Base-by-base conservation (phyloP, 30 jellyfish, hydroid and myxozoan genomes). In the Mastigias papua region DNA sequence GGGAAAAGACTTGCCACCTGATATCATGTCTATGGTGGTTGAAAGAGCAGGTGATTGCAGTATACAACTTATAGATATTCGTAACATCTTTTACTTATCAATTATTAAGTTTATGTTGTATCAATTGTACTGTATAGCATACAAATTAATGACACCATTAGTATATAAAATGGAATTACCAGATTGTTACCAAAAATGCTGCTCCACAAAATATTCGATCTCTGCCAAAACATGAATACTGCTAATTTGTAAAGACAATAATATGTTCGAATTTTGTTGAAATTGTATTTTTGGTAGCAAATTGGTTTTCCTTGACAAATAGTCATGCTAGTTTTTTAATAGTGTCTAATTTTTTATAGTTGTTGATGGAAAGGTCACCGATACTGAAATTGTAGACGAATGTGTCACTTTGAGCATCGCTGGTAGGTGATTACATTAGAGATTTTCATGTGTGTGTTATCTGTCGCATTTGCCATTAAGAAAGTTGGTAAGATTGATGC, bases 1-100 rank as follows among this genome's bases (percentile, higher is more conserved):
- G 49, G 86, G 86, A 29, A 58, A 48, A 23, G 26, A 48, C 4
- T 74, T 75, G 26, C 86, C 86, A 19, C 50, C 50, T 57, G 86
- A 75, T 27, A 75, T 75, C 86, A 75, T 75, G 86, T 75, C 86
- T 1, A 42, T 75, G 51, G 50, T 75, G 57, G 86, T 75, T 9
- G 61, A 75, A 13, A 75, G 34, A 23, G 73, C 86, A 75, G 86
- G 86, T 75, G 49, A n/a, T 49, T 48, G 30, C 69, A 57, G 26
- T 5, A 57, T 57, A 37, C 11, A 37, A 37, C 5, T 37, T 11
- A 37, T 3, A 37, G 54, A 37, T 37, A 11, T n/a, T n/a, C n/a
- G n/a, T n/a, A n/a, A n/a, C n/a, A n/a, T n/a, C n/a, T n/a, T n/a
- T n/a, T n/a, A n/a, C n/a, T n/a, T n/a, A n/a, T n/a, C n/a, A n/a